Percentiles rank a stretch among this genome's conserved stretches.
Conservation (phyloP, 1,140 invertebrate genomes). For the Dendroctonus ponderosae region DNA sequence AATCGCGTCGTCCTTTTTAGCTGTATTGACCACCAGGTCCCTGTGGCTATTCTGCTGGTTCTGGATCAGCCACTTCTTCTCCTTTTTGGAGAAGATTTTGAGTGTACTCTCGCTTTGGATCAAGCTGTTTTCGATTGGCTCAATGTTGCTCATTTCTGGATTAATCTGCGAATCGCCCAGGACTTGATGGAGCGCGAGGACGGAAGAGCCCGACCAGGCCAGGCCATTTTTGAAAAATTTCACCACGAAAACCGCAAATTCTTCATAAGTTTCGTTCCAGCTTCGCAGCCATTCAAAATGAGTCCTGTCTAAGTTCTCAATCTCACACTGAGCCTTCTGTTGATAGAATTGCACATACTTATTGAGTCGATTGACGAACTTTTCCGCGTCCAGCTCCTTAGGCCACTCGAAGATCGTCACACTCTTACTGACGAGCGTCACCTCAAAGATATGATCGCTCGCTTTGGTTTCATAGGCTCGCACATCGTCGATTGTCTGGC, state of each 20-base stretch:
- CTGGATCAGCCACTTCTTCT: constrained; percentile 25
- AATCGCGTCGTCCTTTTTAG: constrained; percentile 20
- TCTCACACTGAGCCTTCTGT: constrained; percentile 24
- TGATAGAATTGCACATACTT: constrained; percentile 32
- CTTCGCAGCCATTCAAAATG: constrained; percentile 21
- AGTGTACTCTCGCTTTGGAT: background rate
- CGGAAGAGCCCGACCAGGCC: constrained; percentile 7
- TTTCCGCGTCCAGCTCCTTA: constrained; percentile 12
- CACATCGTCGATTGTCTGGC: constrained; percentile 18
- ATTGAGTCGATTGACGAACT: constrained; percentile 17
- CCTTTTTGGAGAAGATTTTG: constrained; percentile 3
- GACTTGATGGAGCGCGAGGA: constrained; percentile 5
- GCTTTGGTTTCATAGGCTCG: constrained; percentile 8
- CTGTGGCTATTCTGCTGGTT: constrained; percentile 24
- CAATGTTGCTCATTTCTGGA: constrained; percentile 10
- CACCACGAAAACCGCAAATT: constrained; percentile 25
- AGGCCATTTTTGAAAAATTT: constrained; percentile 28
- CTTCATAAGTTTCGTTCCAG: constrained; percentile 29
- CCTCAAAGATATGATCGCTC: constrained; percentile 25
- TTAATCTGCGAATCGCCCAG: constrained; percentile 17
- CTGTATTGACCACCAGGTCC: constrained; percentile 23
- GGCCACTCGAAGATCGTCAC: constrained; percentile 30
- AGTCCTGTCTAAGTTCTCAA: constrained; percentile 12
- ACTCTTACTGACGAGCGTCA: constrained; percentile 23
- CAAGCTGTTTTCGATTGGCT: constrained; percentile 8